Conservation (phyloP, 2,113 vertebrate species). For the Microtus richardsoni region DNA sequence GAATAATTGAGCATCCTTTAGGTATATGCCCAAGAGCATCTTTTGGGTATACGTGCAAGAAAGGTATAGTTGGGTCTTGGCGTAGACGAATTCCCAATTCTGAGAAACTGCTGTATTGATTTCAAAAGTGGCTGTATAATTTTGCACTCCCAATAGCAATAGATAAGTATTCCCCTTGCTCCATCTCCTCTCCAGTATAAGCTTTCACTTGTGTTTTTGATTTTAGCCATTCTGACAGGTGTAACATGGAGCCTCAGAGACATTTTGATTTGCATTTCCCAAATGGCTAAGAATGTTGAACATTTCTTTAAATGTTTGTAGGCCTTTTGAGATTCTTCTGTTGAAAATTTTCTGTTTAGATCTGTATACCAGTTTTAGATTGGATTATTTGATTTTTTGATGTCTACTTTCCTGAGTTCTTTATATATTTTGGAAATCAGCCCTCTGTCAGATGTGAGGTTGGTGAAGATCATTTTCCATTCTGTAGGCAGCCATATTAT, state of each 20-base stretch:
- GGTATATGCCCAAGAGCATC: not conserved
- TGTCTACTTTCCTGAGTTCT: not conserved
- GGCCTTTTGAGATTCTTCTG: not conserved
- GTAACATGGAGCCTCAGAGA: not conserved
- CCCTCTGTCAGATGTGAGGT: not conserved
- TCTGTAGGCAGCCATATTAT: not conserved
- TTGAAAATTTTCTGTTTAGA: not conserved
- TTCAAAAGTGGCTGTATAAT: not conserved
- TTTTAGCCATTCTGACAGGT: not conserved
- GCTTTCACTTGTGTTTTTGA: not conserved
- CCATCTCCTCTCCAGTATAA: not conserved
- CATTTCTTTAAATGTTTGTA: not conserved
- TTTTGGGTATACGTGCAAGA: not conserved
- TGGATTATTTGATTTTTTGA: not conserved
- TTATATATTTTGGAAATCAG: not conserved
- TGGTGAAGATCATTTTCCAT: not conserved
- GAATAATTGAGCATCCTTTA: not conserved
- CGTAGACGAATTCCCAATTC: not conserved
- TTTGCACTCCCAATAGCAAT: not conserved
- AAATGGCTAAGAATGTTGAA: not conserved
- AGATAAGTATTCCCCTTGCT: not conserved
- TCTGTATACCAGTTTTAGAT: not conserved
- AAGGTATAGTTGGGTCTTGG: not conserved
- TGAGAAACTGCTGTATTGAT: not conserved
- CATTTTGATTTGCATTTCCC: not conserved